These are phyloP conservation scores for Acomys russatus DNA, from an alignment of 2,797 vertebrate species.

Conservation along the genomic window DNA sequence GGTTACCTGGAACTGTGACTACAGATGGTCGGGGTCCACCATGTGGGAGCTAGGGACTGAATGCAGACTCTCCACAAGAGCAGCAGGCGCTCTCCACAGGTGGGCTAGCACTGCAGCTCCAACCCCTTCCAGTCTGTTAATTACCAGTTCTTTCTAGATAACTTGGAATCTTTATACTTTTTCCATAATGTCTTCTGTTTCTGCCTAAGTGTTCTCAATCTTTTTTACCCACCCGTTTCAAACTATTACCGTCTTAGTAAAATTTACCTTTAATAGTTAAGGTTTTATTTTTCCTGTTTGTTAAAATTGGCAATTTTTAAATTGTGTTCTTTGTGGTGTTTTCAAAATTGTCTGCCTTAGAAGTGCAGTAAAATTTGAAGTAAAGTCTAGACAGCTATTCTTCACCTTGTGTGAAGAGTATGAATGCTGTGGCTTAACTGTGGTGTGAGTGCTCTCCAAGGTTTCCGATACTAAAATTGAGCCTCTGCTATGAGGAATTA, in stretches of 20 bases:
- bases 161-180: conserved; percentile 17
- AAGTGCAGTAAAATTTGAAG: no score
- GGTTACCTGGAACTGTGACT: not conserved
- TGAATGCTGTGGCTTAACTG: no score
- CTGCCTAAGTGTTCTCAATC: not conserved
- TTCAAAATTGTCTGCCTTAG: conserved; percentile 22
- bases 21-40: not conserved
- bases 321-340: conserved; percentile 12
- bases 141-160: not conserved
- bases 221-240: not conserved
- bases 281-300: conserved; percentile 23
- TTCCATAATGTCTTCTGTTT: not conserved
- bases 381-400: no score
- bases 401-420: no score
- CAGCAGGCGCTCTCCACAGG: not conserved
- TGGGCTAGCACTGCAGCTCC: not conserved
- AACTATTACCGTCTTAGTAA: not conserved
- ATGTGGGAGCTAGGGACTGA: not conserved
- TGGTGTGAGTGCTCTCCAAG: no score
- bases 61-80: not conserved
- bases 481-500: no score
- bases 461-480: no score
- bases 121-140: not conserved
- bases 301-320: conserved; percentile 44
- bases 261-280: conserved; percentile 39